Conservation (phyloP, 2,113 vertebrate species). For the Pterocles orientalis region DNA sequence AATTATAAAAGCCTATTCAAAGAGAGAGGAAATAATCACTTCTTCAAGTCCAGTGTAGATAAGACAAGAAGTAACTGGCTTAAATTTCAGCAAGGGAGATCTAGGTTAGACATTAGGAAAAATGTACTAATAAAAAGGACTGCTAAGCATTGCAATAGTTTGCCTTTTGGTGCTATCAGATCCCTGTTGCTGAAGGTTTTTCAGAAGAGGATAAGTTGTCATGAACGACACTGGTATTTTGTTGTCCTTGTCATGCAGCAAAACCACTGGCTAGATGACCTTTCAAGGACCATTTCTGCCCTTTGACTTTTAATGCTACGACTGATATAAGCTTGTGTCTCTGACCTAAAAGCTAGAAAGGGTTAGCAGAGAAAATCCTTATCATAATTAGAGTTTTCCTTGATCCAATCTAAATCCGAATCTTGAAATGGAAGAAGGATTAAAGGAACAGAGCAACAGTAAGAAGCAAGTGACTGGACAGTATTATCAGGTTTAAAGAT, state of each 20-base stretch:
- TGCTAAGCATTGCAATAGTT: not conserved
- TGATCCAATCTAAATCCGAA: not conserved
- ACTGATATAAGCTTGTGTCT: not conserved
- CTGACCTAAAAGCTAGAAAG: not conserved
- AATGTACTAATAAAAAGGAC: not conserved
- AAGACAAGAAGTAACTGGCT: not conserved
- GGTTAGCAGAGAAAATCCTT: not conserved
- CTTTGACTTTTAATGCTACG: not conserved
- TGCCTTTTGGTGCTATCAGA: not conserved
- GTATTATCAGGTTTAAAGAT: not conserved
- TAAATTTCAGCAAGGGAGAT: not conserved
- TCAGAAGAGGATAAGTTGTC: accelerated
- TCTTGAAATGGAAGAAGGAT: not conserved
- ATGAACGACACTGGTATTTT: not conserved
- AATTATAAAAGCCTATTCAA: not conserved
- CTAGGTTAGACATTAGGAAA: not conserved
- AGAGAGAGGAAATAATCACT: not conserved
- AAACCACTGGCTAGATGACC: not conserved
- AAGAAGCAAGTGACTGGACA: not conserved
- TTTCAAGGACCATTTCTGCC: not conserved
- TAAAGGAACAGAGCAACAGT: not conserved
- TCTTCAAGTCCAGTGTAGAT: not conserved
- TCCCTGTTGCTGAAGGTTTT: not conserved
- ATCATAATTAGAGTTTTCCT: not conserved
- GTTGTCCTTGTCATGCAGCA: accelerated